A percentile compares a stretch with the other conserved stretches of the same genome.
phyloP scores from a whole-genome alignment of 2,797 vertebrate species.

The Lacerta agilis region DNA sequence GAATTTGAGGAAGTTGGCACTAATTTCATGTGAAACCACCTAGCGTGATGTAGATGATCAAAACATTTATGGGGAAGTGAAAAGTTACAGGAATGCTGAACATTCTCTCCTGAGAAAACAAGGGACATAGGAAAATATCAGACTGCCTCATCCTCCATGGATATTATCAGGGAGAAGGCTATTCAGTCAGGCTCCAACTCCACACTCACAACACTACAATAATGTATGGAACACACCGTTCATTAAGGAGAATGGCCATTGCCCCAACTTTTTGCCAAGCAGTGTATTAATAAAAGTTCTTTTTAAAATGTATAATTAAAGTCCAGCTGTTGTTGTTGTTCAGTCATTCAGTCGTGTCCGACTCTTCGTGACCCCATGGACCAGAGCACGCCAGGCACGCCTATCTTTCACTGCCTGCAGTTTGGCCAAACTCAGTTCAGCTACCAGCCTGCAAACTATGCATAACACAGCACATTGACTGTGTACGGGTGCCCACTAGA shows the following conservation, averaged over 20 bases:
- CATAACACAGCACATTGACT: not conserved
- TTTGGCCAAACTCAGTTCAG: not conserved
- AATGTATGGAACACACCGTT: not conserved
- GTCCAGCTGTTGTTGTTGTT: too few species aligned
- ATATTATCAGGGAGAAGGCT: not conserved
- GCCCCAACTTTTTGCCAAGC: not conserved
- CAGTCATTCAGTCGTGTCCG: too few species aligned
- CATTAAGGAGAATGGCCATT: not conserved
- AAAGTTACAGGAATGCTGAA: constrained; percentile 19
- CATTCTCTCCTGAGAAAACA: constrained; percentile 31
- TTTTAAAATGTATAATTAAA: not conserved
- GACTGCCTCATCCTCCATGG: not conserved
- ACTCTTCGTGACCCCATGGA: too few species aligned
- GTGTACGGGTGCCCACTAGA: not conserved
- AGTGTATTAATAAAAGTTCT: not conserved
- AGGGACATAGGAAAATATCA: constrained; percentile 27
- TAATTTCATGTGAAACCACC: constrained; percentile 62
- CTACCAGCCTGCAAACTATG: not conserved
- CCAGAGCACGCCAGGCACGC: too few species aligned
- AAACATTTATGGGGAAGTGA: constrained; percentile 45
- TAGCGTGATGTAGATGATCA: not conserved
- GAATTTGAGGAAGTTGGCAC: constrained; percentile 70
- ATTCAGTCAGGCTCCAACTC: not conserved
- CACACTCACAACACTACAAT: not conserved
- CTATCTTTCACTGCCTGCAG: too few species aligned